Conservation (phyloP, 2,113 vertebrate genomes). For the Gnathonemus longibarbis region DNA sequence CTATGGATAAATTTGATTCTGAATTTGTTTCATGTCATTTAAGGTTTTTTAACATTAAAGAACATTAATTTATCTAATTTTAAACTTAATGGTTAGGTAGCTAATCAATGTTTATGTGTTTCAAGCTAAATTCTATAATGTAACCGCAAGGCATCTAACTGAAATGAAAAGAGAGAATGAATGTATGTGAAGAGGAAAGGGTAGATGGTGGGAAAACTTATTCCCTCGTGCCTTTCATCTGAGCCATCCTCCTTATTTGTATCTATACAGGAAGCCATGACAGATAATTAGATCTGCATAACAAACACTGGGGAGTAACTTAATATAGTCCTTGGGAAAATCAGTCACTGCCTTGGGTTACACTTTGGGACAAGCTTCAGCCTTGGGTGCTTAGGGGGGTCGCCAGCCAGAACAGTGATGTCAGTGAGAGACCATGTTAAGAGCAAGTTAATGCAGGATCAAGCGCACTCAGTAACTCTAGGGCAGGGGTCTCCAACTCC, state of each 20-base stretch:
- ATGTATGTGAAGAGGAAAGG: conserved; percentile 9
- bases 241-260: conserved; percentile 59
- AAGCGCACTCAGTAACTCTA: background rate
- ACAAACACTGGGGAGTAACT: conserved; percentile 77
- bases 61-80: conserved; percentile 43
- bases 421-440: background rate
- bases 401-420: background rate
- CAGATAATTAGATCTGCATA: conserved; percentile 76
- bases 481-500: no score
- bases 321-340: conserved; percentile 67
- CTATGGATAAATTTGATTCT: background rate
- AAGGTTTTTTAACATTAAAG: background rate
- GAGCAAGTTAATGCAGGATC: background rate
- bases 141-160: conserved; percentile 78
- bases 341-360: conserved; percentile 53
- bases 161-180: conserved; percentile 53
- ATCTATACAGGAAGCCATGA: conserved; percentile 77
- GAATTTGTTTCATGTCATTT: background rate
- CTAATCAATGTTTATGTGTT: conserved; percentile 74
- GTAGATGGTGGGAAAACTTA: background rate
- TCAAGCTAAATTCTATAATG: conserved; percentile 73
- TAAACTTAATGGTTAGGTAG: conserved; percentile 53
- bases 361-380: conserved; percentile 40
- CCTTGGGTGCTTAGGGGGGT: background rate
- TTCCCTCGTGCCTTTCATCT: conserved; percentile 54